Percentiles rank a stretch among this genome's conserved stretches.
These are phyloP conservation scores for Lamellibrachia luymesi DNA, from an alignment of 1,140 invertebrate genomes.

Conservation along the genomic window DNA sequence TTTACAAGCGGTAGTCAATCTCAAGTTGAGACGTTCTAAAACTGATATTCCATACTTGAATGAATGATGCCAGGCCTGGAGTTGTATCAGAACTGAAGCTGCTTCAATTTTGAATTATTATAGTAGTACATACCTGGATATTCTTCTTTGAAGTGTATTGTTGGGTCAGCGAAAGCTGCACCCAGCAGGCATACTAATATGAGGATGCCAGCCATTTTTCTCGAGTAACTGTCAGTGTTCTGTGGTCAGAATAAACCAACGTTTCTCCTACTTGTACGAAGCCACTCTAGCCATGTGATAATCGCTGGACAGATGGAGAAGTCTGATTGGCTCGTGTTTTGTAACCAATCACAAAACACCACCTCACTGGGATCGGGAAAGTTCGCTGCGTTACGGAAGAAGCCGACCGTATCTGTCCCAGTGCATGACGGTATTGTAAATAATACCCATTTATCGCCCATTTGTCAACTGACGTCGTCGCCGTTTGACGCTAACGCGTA, in stretches of 20 bases:
- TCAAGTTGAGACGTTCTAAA: background rate
- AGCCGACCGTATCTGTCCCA: background rate
- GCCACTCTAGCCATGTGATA: conserved; percentile 12
- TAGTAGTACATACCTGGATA: conserved; percentile 39
- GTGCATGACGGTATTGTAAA: conserved; percentile 12
- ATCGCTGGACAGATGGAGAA: conserved; percentile 47
- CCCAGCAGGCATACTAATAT: conserved; percentile 38
- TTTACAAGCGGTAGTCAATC: background rate
- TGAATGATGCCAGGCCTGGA: background rate
- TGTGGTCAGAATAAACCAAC: background rate
- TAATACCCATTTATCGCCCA: conserved; percentile 13
- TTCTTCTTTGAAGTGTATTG: conserved; percentile 47
- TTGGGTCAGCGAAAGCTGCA: conserved; percentile 39
- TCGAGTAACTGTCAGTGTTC: background rate
- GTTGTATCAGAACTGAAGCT: background rate
- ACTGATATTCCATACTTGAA: background rate
- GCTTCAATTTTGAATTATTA: background rate
- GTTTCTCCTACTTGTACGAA: conserved; percentile 14
- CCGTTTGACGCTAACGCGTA: background rate
- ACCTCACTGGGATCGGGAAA: conserved; percentile 33
- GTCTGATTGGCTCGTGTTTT: conserved; percentile 40
- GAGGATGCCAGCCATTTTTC: conserved; percentile 10
- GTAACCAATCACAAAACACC: conserved; percentile 48
- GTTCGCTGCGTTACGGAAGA: background rate
- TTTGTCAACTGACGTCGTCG: background rate